Percentiles rank a stretch among this genome's conserved stretches.
These are phyloP conservation scores for Cheirogaleus major DNA, from an alignment of 2,797 vertebrate species.

Conservation along the genomic window DNA sequence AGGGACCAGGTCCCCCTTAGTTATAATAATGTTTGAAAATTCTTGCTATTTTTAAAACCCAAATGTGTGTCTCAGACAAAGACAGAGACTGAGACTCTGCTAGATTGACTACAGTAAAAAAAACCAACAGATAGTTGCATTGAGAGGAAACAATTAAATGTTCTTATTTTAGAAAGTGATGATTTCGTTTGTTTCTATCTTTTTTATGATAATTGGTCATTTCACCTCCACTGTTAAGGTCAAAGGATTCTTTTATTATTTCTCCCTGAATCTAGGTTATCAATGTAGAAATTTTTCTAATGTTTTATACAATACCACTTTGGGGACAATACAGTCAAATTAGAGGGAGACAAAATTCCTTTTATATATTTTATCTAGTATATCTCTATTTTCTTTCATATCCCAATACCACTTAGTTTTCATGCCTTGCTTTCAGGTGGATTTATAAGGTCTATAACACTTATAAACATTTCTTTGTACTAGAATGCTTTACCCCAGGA, in stretches of 20 bases:
- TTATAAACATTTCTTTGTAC: not conserved
- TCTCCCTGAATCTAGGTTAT: not conserved
- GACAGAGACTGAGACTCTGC: not conserved
- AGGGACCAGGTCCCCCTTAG: not conserved
- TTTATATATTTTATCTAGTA: not conserved
- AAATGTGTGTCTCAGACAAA: slow-evolving; percentile 28
- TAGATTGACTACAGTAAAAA: not conserved
- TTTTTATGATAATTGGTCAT: not conserved
- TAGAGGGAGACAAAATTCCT: not conserved
- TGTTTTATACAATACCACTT: not conserved
- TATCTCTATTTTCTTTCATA: slow-evolving; percentile 21
- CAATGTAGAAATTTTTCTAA: not conserved
- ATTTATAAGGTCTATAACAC: not conserved
- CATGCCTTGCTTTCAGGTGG: not conserved
- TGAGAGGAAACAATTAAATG: not conserved
- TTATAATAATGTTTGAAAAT: not conserved
- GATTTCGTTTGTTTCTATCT: not conserved
- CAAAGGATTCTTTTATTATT: not conserved
- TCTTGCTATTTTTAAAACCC: slow-evolving; percentile 39
- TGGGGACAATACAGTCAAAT: not conserved
- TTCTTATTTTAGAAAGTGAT: not conserved
- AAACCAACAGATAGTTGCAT: not conserved
- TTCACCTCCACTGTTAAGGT: not conserved
- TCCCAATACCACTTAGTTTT: slow-evolving; percentile 16
- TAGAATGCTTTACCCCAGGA: not conserved